Evolutionary conservation across 2,113 vertebrate genomes (phyloP).

Genomic region (Poeciliopsis retropinna): DNA sequence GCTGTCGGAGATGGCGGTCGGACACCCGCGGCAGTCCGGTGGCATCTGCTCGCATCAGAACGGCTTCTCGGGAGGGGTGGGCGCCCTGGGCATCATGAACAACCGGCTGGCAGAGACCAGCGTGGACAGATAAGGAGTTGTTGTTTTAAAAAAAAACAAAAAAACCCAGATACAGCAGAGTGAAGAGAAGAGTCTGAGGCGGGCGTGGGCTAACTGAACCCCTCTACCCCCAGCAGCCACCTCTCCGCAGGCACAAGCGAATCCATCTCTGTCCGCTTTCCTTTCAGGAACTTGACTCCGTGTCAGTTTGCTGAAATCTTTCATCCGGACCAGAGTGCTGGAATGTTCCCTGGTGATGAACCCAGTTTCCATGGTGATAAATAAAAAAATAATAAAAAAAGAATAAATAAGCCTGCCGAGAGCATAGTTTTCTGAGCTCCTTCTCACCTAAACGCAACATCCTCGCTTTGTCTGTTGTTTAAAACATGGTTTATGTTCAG

Average conservation of each 20-base stretch:
- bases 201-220: not conserved
- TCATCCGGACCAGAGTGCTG: slow-evolving; percentile 58
- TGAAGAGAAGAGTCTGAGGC: not conserved
- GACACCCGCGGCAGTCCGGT: slow-evolving; percentile 81
- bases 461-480: slow-evolving; percentile 18
- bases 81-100: slow-evolving; percentile 96
- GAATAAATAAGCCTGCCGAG: slow-evolving; percentile 13
- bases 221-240: not conserved
- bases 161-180: slow-evolving; percentile 11
- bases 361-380: slow-evolving; percentile 75
- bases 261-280: slow-evolving; percentile 18
- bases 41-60: slow-evolving; percentile 80
- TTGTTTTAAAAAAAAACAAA: too few species aligned
- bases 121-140: slow-evolving; percentile 83
- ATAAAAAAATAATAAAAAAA: slow-evolving; percentile 3
- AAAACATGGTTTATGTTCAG: not conserved
- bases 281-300: slow-evolving; percentile 20
- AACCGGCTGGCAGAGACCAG: slow-evolving; percentile 95
- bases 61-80: slow-evolving; percentile 92
- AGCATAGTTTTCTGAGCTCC: slow-evolving; percentile 44
- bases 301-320: slow-evolving; percentile 35
- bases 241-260: not conserved
- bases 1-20: slow-evolving; percentile 90
- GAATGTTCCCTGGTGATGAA: slow-evolving; percentile 34
- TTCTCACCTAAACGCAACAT: slow-evolving; percentile 33